Percentiles rank a stretch among this genome's conserved stretches.
Conservation (phyloP, 2,113 vertebrate species). For the Leuciscus idus region DNA sequence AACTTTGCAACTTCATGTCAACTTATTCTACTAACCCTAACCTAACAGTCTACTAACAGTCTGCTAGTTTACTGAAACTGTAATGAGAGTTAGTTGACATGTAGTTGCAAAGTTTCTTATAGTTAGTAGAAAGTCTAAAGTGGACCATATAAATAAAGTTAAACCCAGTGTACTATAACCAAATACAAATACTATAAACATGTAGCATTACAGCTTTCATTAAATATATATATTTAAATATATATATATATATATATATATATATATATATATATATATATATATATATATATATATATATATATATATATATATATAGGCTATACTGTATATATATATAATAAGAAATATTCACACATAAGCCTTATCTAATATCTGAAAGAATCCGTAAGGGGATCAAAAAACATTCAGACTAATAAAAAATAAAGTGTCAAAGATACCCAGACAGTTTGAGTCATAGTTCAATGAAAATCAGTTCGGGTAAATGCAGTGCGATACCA, state of each 20-base stretch:
- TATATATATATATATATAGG: neutral
- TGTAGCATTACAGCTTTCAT: neutral
- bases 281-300: neutral
- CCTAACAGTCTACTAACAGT: no score
- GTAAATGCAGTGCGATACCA: neutral
- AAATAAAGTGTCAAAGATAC: conserved; percentile 26
- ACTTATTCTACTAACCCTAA: no score
- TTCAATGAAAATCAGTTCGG: neutral
- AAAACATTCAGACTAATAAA: conserved; percentile 1
- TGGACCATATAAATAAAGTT: no score
- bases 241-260: no score
- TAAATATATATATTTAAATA: no score
- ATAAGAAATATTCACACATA: neutral
- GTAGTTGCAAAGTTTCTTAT: no score
- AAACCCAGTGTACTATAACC: no score
- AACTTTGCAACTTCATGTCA: no score
- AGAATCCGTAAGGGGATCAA: neutral
- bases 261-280: neutral
- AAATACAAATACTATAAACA: neutral
- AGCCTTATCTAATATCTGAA: neutral
- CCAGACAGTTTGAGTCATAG: conserved; percentile 15
- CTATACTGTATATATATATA: no score
- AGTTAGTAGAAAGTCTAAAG: no score
- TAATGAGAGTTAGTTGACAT: no score
- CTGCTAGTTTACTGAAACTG: no score